A percentile compares a stretch with the other conserved stretches of the same genome.
phyloP scores from a whole-genome alignment of 2,888 invertebrate species.

The Enchytraeus crypticus region DNA sequence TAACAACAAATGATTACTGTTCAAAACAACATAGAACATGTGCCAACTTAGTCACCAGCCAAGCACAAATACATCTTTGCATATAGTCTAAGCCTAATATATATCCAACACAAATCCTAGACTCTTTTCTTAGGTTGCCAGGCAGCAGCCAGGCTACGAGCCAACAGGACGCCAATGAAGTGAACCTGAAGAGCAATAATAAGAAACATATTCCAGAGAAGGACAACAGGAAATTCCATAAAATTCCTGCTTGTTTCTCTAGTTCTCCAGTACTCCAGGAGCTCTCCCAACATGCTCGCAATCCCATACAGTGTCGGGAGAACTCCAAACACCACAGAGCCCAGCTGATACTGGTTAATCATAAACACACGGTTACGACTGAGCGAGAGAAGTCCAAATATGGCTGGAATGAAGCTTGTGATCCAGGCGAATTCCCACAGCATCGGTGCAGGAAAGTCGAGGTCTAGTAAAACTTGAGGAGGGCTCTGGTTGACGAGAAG shows the following conservation, averaged over 20 bases:
- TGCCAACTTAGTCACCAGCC: too few relatives aligned
- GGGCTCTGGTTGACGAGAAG: background rate
- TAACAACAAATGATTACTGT: too few relatives aligned
- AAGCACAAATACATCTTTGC: too few relatives aligned
- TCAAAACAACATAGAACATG: too few relatives aligned
- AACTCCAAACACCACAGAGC: slow-evolving; percentile 68
- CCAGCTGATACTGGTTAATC: slow-evolving; percentile 54
- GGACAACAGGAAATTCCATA: slow-evolving; percentile 67
- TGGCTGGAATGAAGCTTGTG: background rate
- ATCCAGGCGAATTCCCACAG: background rate
- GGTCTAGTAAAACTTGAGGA: background rate
- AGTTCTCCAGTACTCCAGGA: slow-evolving; percentile 68
- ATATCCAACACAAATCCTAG: too few relatives aligned
- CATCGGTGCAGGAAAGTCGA: background rate
- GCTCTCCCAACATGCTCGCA: slow-evolving; percentile 72
- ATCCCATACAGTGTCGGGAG: slow-evolving; percentile 73
- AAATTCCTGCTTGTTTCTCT: slow-evolving; percentile 55
- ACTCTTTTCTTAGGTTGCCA: slow-evolving; percentile 31
- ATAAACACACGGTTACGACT: slow-evolving; percentile 66
- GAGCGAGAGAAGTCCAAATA: slow-evolving; percentile 46
- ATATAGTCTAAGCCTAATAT: too few relatives aligned
- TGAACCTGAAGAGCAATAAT: slow-evolving; percentile 72
- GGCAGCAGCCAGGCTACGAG: slow-evolving; percentile 37
- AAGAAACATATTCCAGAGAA: slow-evolving; percentile 86
- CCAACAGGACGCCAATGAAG: slow-evolving; percentile 41